Evolutionary conservation across 2,888 invertebrate species (phyloP).

Genomic region (Cerastoderma edule): DNA sequence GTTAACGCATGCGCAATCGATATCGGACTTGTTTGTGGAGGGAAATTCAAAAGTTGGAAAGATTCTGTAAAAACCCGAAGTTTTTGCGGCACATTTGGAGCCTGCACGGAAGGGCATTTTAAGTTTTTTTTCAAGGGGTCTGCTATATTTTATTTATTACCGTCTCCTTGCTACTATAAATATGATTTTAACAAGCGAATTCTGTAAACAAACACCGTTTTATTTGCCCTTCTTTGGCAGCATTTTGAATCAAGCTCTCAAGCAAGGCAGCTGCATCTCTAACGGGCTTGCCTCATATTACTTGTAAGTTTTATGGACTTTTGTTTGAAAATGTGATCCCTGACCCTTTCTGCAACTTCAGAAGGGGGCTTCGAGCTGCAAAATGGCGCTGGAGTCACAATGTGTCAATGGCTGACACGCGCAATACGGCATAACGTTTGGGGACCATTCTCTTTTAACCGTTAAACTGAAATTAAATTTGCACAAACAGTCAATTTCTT

Average conservation of each 20-base stretch:
- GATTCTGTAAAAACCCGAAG: not conserved
- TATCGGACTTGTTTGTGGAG: constrained; percentile 38
- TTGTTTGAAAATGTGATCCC: constrained; percentile 46
- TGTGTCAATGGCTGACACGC: constrained; percentile 49
- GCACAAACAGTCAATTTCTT: constrained; percentile 63
- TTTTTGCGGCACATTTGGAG: not conserved
- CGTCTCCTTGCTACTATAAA: constrained; percentile 34
- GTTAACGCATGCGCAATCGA: constrained; percentile 36
- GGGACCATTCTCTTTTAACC: constrained; percentile 47
- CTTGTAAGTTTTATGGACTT: constrained; percentile 59
- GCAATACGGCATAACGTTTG: constrained; percentile 40
- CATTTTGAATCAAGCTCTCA: constrained; percentile 20
- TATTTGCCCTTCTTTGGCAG: constrained; percentile 26
- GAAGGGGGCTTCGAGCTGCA: constrained; percentile 46
- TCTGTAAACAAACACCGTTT: constrained; percentile 28
- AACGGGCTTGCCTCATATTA: constrained; percentile 30
- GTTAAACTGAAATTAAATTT: constrained; percentile 64
- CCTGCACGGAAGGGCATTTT: constrained; percentile 10
- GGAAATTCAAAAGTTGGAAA: constrained; percentile 57
- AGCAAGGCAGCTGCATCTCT: constrained; percentile 54
- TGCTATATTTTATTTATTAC: constrained; percentile 51
- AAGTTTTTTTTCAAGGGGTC: constrained; percentile 22
- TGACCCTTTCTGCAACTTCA: constrained; percentile 49
- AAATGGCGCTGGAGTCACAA: constrained; percentile 44
- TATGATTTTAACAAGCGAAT: constrained; percentile 46